A percentile compares a stretch with the other conserved stretches of the same genome.
Conservation (phyloP, 2,113 vertebrate species). For the Poeciliopsis prolifica region DNA sequence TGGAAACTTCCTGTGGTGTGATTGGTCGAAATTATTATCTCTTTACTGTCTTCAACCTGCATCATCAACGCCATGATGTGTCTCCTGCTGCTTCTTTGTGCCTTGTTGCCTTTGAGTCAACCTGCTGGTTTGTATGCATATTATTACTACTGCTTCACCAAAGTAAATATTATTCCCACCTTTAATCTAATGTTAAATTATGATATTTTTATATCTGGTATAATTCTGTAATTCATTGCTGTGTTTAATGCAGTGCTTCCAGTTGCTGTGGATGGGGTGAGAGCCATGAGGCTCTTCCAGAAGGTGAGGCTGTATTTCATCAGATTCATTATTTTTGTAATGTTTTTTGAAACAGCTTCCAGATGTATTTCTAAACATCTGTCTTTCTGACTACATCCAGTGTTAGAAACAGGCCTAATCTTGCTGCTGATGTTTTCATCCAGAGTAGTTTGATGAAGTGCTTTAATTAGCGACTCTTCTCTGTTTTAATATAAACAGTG, state of each 20-base stretch:
- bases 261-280: not conserved
- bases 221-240: too few species aligned
- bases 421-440: too few species aligned
- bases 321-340: not conserved
- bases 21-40: not conserved
- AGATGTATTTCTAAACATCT: too few species aligned
- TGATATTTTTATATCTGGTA: too few species aligned
- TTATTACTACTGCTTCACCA: not conserved
- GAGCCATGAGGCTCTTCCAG: not conserved
- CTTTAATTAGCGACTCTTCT: too few species aligned
- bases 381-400: too few species aligned
- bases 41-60: not conserved
- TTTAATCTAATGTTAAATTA: too few species aligned
- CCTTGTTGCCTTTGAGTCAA: not conserved
- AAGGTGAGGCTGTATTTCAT: not conserved
- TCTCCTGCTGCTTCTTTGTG: not conserved
- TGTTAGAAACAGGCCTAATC: too few species aligned
- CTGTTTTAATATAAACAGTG: too few species aligned
- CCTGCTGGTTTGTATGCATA: not conserved
- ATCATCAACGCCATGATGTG: slow-evolving; percentile 9
- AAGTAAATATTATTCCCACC: too few species aligned
- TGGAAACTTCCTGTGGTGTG: not conserved
- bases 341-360: too few species aligned
- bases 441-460: too few species aligned
- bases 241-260: not conserved